A percentile compares a stretch with the other conserved stretches of the same genome.
phyloP scores from a whole-genome alignment of 1,140 invertebrate genomes.

The Nylanderia fulva region DNA sequence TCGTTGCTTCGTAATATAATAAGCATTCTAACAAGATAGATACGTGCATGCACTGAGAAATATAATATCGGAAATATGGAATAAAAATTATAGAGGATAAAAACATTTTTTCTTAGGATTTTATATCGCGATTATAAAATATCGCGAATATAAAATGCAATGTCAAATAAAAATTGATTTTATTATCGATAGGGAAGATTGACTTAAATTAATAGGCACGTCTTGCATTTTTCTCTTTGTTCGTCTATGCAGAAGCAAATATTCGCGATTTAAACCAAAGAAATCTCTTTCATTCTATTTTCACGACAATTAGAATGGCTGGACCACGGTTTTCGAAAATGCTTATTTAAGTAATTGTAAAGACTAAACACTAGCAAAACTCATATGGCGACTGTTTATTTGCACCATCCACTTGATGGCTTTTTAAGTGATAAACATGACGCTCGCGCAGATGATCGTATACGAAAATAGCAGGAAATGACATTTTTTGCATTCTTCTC shows the following conservation, averaged over 20 bases:
- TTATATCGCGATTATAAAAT: background rate
- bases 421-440: conserved; percentile 32
- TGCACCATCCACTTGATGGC: background rate
- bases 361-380: background rate
- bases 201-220: background rate
- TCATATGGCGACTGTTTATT: conserved; percentile 18
- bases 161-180: conserved; percentile 5
- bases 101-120: background rate
- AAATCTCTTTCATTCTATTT: conserved; percentile 1
- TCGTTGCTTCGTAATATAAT: conserved; percentile 9
- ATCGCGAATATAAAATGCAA: background rate
- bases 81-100: conserved; percentile 35
- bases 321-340: background rate
- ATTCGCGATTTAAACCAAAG: conserved; percentile 3
- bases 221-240: background rate
- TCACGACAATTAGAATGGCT: background rate
- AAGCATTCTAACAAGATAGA: background rate
- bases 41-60: background rate
- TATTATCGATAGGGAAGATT: background rate
- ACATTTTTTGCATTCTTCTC: conserved; percentile 17
- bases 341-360: conserved; percentile 31
- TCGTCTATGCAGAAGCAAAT: background rate
- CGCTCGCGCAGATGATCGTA: background rate
- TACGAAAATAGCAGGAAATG: background rate
- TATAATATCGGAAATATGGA: background rate